A percentile compares a stretch with the other conserved stretches of the same genome.
Evolutionary conservation across 2,113 vertebrate genomes (phyloP).

Genomic region (Dicaeum eximium): DNA sequence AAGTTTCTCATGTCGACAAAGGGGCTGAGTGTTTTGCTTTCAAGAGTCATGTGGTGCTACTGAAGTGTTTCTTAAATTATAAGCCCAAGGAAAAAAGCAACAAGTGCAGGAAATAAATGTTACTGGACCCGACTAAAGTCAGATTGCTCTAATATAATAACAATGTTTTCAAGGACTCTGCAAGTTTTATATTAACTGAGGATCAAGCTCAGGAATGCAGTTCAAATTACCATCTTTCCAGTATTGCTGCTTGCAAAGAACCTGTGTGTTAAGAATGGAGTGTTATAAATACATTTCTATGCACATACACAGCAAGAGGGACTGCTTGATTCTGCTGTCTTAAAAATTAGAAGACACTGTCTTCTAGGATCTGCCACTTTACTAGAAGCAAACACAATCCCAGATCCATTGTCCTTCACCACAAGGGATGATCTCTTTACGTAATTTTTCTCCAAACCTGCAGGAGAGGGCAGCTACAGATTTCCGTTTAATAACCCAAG

Average conservation of each 20-base stretch:
- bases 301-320: background rate
- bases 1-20: background rate
- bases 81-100: background rate
- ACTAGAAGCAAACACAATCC: background rate
- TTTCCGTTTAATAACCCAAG: background rate
- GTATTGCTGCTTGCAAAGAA: background rate
- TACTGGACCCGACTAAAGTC: background rate
- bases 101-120: background rate
- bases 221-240: background rate
- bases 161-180: background rate
- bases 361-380: background rate
- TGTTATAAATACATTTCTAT: background rate
- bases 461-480: background rate
- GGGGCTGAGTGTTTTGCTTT: background rate
- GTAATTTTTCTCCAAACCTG: background rate
- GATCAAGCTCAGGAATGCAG: background rate
- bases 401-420: background rate
- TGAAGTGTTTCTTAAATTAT: background rate
- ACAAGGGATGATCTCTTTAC: background rate
- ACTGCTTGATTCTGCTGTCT: background rate
- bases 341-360: background rate
- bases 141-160: background rate
- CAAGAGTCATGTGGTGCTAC: background rate
- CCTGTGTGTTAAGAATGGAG: background rate
- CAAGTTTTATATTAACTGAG: background rate